Evolutionary conservation across 53 echinoderm and acorn worm species (phyloP).

Genomic region (Hippasteria phrygiana): DNA sequence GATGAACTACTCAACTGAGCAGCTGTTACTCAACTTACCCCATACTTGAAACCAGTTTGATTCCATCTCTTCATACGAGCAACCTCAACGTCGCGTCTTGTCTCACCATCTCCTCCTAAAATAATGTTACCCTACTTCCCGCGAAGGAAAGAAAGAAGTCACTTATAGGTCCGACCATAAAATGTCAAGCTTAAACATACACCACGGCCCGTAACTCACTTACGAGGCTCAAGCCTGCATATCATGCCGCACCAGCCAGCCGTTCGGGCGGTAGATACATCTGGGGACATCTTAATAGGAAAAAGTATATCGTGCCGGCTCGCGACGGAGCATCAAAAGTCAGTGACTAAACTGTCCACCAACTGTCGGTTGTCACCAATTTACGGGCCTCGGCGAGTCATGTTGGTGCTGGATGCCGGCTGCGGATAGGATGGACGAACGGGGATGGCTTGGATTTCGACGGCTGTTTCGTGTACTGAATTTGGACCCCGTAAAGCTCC

Average conservation of each 20-base stretch:
- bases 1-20: no score
- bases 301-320: background rate
- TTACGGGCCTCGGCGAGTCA: constrained; percentile 20
- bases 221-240: background rate
- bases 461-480: constrained; percentile 28
- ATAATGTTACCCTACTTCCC: background rate
- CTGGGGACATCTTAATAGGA: background rate
- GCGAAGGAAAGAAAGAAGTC: background rate
- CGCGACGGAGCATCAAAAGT: background rate
- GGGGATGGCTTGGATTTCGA: constrained; percentile 9
- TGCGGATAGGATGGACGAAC: background rate
- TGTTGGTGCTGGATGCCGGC: constrained; percentile 26
- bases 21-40: no score
- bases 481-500: no score
- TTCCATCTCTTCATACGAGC: background rate
- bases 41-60: background rate
- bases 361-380: constrained; percentile 37
- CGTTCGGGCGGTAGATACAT: background rate
- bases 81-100: background rate
- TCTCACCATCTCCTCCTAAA: constrained; percentile 3
- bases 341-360: background rate
- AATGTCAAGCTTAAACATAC: constrained; percentile 23
- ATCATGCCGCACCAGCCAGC: background rate
- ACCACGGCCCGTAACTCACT: constrained; percentile 10
- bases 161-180: constrained; percentile 11